phyloP scores from a whole-genome alignment of 1,140 invertebrate species.

The Drosophila sucinea region DNA sequence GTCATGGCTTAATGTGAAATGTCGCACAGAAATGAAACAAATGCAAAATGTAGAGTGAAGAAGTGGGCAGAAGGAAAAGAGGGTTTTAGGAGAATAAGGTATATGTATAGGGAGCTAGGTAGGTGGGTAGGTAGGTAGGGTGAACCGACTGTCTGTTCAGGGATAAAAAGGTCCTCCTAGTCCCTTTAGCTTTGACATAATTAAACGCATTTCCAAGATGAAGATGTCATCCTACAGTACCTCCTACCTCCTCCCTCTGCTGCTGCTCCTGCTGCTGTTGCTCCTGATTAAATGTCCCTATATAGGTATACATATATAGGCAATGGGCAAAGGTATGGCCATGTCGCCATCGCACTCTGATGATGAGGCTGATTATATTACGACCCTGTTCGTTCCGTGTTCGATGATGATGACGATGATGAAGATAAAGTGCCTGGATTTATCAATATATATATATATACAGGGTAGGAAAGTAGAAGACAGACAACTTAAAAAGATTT shows the following conservation, averaged over 20 bases:
- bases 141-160: background rate
- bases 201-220: conserved; percentile 81
- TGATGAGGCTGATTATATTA: conserved; percentile 74
- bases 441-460: conserved; percentile 63
- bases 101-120: background rate
- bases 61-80: background rate
- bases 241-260: conserved; percentile 11
- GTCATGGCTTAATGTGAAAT: conserved; percentile 72
- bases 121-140: background rate
- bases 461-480: background rate
- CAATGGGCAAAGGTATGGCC: conserved; percentile 48
- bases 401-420: conserved; percentile 41
- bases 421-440: conserved; percentile 68
- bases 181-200: conserved; percentile 72
- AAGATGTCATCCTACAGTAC: conserved; percentile 56
- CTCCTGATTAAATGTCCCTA: conserved; percentile 44
- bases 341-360: conserved; percentile 42
- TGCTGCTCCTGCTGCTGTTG: conserved; percentile 10
- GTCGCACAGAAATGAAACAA: conserved; percentile 74
- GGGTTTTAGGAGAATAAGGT: conserved; percentile 42
- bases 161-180: conserved; percentile 30
- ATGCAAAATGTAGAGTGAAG: conserved; percentile 54
- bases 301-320: conserved; percentile 1
- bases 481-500: conserved; percentile 69
- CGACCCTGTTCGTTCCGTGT: conserved; percentile 9